Conservation (phyloP, 2,113 vertebrate genomes). For the Lophius piscatorius region DNA sequence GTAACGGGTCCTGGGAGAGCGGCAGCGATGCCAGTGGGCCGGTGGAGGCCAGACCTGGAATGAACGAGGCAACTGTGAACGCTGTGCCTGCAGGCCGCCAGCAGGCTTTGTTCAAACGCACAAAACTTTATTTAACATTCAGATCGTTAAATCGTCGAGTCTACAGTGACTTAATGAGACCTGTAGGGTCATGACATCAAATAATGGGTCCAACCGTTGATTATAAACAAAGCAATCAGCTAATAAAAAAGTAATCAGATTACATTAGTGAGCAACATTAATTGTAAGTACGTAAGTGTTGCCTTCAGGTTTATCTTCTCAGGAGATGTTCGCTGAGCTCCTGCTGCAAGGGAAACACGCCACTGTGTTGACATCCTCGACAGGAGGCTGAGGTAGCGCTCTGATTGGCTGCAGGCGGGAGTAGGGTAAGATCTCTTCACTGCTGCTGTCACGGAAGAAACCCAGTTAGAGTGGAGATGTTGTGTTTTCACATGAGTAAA, state of each 20-base stretch:
- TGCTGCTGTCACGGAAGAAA: conserved; percentile 13
- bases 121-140: conserved; percentile 53
- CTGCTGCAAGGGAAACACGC: conserved; percentile 5
- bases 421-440: conserved; percentile 43
- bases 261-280: too few relatives aligned
- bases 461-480: conserved; percentile 1
- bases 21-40: too few relatives aligned
- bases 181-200: too few relatives aligned
- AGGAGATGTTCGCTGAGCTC: conserved; percentile 31
- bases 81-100: conserved; percentile 10
- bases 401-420: conserved; percentile 41
- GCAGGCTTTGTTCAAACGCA: conserved; percentile 36
- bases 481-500: background rate
- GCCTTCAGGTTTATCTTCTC: conserved; percentile 7
- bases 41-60: background rate
- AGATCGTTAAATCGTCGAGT: background rate
- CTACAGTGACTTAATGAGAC: conserved; percentile 3
- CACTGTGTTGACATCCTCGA: conserved; percentile 11
- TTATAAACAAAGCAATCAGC: too few relatives aligned
- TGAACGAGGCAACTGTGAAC: conserved; percentile 24
- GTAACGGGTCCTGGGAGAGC: conserved; percentile 11
- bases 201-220: too few relatives aligned
- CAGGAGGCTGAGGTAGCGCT: conserved; percentile 13
- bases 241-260: too few relatives aligned
- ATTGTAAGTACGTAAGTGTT: background rate